Base-by-base conservation (phyloP, 2,888 invertebrate species). In the Caenorhabditis wallacei region DNA sequence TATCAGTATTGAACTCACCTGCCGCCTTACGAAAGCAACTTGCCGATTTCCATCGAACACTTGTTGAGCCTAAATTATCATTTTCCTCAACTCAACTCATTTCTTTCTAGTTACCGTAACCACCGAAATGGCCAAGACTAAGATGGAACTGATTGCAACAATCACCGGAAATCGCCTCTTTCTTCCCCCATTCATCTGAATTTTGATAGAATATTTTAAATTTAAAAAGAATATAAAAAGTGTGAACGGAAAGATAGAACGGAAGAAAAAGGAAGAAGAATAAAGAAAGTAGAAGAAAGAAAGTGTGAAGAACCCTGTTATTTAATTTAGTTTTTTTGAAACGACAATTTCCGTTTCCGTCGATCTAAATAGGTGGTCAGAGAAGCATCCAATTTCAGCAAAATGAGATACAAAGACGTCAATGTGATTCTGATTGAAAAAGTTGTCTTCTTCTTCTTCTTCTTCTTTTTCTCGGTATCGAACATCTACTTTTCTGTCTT, bases 141-240 rank as follows among this genome's bases (percentile, higher is more conserved):
- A 18, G 10, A 69, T 57, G 51, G 76, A 76, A 40, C 37, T 22
- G n/a, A 26, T 61, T 30, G 16, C 61, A 22, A 68, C 51, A 40
- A 20, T 57, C 37, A 59, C 56, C 66, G 61, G 61, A 30, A 76
- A 61, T 46, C 76, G 76, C 43, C 76, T 68, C 69, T 46, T 76
- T 61, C 69, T 69, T 53, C 68, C 76, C 51, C 68, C 76, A 69
- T 68, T 76, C 76, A 76, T 76, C 76, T 76, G 68, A 40, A 69
- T 68, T 16, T 37, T 24, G 3, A 26, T 24, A 26, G 16, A 37
- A 13, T 26, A 10, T 16, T 13, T 40, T 40, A 2, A 40, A n/a
- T 18, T 18, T 48, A 18, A 2, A n/a, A 48, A 8, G 4, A 48
- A 48, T 18, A n/a, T 40, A 13, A 11, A 11, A 48, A 18, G 16